phyloP scores from a whole-genome alignment of 2,888 invertebrate species.

The Alloscopus bannaensis region DNA sequence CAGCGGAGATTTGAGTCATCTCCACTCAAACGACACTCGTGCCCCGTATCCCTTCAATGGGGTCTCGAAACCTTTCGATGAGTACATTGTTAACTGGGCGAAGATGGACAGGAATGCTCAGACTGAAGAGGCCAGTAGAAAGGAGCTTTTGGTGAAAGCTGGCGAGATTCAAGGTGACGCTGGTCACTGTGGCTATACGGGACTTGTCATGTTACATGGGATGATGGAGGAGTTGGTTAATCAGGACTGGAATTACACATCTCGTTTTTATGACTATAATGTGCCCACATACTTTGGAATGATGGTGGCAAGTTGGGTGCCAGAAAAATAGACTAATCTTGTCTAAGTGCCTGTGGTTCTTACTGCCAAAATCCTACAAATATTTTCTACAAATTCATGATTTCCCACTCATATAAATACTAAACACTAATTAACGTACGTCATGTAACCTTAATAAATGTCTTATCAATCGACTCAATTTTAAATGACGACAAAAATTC shows the following conservation, averaged over 20 bases:
- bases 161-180: slow-evolving; percentile 29
- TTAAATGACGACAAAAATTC: too few species aligned
- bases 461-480: too few species aligned
- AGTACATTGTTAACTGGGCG: slow-evolving; percentile 50
- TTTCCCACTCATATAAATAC: too few species aligned
- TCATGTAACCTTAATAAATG: too few species aligned
- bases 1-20: slow-evolving; percentile 66
- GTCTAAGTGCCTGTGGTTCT: too few species aligned
- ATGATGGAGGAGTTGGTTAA: slow-evolving; percentile 48
- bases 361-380: too few species aligned
- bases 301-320: slow-evolving; percentile 54
- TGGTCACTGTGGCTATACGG: slow-evolving; percentile 65
- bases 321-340: too few species aligned
- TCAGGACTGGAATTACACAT: slow-evolving; percentile 20
- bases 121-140: slow-evolving; percentile 17
- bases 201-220: slow-evolving; percentile 60
- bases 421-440: too few species aligned
- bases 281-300: slow-evolving; percentile 65
- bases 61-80: slow-evolving; percentile 34
- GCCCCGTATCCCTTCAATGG: slow-evolving; percentile 45
- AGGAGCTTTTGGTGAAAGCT: slow-evolving; percentile 39
- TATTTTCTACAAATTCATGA: too few species aligned
- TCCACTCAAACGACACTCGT: slow-evolving; percentile 53
- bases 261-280: slow-evolving; percentile 46
- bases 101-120: slow-evolving; percentile 37